Base-by-base conservation (phyloP, 1,140 invertebrate genomes). In the Drosophila rufa region DNA sequence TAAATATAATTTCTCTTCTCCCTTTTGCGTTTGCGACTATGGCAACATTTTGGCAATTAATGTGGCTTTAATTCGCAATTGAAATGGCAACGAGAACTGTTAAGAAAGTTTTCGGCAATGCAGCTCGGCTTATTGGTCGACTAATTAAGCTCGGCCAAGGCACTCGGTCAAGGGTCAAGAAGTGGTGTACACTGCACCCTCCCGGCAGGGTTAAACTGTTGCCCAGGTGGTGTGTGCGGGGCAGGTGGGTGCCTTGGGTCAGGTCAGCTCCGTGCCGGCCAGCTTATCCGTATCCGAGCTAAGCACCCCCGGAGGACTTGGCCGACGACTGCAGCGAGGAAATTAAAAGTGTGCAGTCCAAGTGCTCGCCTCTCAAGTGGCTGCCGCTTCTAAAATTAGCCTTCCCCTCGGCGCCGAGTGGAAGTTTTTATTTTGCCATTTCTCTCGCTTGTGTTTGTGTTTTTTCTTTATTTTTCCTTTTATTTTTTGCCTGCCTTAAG, bases 301-400 rank as follows among this genome's bases (percentile, higher is more conserved):
- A 48, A 71, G 66, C 42, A 68, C 38, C 53, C 43, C 47, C 56
- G 38, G 9, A 56, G 68, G 64, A 55, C 15, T 27, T 14, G n/a
- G 30, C 17, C 36, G 25, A 27, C 17, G 33, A 59, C 51, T 64
- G 65, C 79, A 86, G 61, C 61, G 43, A 36, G 53, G 8, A 70
- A 75, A 68, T 79, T 61, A 78, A 74, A 65, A 71, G 80, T 61
- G 65, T 64, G 61, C 53, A 50, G 59, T 45, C 58, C 53, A 65
- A 86, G 67, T 56, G 61, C 53, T 64, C 48, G 55, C 47, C 64
- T 56, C 46, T 79, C 65, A 75, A 87, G 82, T 73, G 70, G 70
- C 45, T 50, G 70, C 47, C 56, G 76, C 53, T 67, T 60, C 61
- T 67, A 62, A 82, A 87, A 86, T 85, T 82, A 86, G 65, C 53